A percentile compares a stretch with the other conserved stretches of the same genome.
phyloP scores from a whole-genome alignment of 2,113 vertebrate species.

The Antechinus flavipes region DNA sequence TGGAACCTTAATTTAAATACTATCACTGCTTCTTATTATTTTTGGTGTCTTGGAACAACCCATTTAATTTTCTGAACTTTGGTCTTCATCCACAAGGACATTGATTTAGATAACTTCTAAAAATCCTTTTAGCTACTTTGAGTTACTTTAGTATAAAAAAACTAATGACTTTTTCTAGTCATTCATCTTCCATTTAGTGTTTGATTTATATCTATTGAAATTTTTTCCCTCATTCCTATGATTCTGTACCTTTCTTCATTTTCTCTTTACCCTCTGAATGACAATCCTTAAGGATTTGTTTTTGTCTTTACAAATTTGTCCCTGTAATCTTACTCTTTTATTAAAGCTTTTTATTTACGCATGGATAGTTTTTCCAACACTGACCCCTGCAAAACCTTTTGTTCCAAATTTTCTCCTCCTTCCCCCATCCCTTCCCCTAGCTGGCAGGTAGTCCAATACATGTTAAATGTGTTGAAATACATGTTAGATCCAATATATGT shows the following conservation, averaged over 20 bases:
- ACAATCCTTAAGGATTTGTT: not conserved
- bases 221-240: not conserved
- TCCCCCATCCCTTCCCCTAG: too few relatives aligned
- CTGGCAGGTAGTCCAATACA: too few relatives aligned
- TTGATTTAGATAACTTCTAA: not conserved
- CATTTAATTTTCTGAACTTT: not conserved
- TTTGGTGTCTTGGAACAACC: not conserved
- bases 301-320: not conserved
- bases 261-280: not conserved
- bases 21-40: not conserved
- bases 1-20: not conserved
- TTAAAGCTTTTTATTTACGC: too few relatives aligned
- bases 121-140: not conserved
- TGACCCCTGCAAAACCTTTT: too few relatives aligned
- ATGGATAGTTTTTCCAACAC: too few relatives aligned
- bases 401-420: too few relatives aligned
- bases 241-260: not conserved
- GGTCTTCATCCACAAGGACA: not conserved
- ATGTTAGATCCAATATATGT: too few relatives aligned
- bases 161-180: not conserved
- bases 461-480: too few relatives aligned
- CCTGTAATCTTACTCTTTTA: too few relatives aligned
- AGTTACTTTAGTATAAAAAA: not conserved
- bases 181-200: not conserved
- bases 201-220: not conserved